Evolutionary conservation across 2,888 invertebrate species (phyloP), one percentile per base, ranked within the genome.

Genomic region (Microplitis manilae): DNA sequence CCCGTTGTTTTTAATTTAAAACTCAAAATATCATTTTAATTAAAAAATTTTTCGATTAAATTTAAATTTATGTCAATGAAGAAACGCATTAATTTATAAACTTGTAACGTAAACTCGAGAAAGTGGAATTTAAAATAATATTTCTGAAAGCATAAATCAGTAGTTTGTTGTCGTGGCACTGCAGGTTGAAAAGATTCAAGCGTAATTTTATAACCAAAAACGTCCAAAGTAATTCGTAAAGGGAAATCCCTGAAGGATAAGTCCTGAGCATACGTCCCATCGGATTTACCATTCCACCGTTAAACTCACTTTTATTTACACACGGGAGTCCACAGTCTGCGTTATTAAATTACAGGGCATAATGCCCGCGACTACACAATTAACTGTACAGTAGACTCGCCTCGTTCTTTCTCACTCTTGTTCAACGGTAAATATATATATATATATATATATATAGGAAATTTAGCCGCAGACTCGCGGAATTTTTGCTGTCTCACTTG

Each of bases 291-390:
- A 68, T 77, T 68, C 60, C 68, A 68, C 72, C 69, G 73, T 64
- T 73, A 77, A 77, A 77, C 73, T 73, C 77, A 77, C 73, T 77
- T 77, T 73, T 77, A 77, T 77, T 77, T 77, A 77, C 77, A 77
- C 77, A 77, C 77, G 77, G 73, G 77, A 77, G 73, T 77, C 69
- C 73, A 50, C 73, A 77, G 77, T 75, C 75, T 65, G 75, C 60
- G 67, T 80, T 76, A 79, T 84, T 83, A 82, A 83, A 79, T 83
- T 83, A 81, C 77, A 77, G 78, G 77, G 77, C 74, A 81, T 80
- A 83, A 83, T 82, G 81, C 79, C 73, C 82, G 80, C 79, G 80
- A 80, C 81, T 79, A 80, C 77, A 81, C 79, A 84, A 85, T 85
- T 84, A 84, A 83, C 76, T 79, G 81, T 77, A 77, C 69, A 65